A percentile compares a stretch with the other conserved stretches of the same genome.
Evolutionary conservation across 2,113 vertebrate genomes (phyloP).

Genomic region (Coptodon bakossiorum): DNA sequence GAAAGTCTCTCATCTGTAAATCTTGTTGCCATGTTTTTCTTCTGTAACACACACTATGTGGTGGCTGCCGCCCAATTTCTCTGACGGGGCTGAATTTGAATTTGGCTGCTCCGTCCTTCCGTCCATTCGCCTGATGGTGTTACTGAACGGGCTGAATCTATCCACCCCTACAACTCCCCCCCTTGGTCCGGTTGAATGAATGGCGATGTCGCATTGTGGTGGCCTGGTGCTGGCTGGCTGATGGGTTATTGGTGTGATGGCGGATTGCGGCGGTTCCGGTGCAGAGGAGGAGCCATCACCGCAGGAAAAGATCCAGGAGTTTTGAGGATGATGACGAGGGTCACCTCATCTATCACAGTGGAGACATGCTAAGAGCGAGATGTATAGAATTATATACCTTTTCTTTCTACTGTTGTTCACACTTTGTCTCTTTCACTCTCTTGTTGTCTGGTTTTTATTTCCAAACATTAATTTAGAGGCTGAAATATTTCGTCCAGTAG

Average conservation of each 20-base stretch:
- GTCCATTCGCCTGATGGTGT: conserved; percentile 77
- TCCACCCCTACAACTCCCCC: conserved; percentile 68
- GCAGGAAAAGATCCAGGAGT: conserved; percentile 89
- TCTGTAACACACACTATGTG: conserved; percentile 99
- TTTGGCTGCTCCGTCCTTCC: conserved; percentile 85
- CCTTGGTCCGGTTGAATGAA: conserved; percentile 84
- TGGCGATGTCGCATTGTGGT: conserved; percentile 82
- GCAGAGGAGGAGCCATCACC: conserved; percentile 85
- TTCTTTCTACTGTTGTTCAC: conserved; percentile 80
- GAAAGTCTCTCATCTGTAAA: conserved; percentile 98
- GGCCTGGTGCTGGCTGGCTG: conserved; percentile 79
- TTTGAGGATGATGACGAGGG: conserved; percentile 98
- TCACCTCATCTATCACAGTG: conserved; percentile 97
- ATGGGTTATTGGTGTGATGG: conserved; percentile 72
- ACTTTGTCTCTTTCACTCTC: conserved; percentile 67
- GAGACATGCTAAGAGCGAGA: conserved; percentile 96
- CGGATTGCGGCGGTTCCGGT: conserved; percentile 75
- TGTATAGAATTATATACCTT: conserved; percentile 86
- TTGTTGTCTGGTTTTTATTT: conserved; percentile 68
- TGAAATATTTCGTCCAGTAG: conserved; percentile 41
- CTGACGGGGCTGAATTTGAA: conserved; percentile 98
- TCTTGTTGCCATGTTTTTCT: conserved; percentile 99
- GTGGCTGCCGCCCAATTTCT: conserved; percentile 90
- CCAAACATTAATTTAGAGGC: conserved; percentile 42
- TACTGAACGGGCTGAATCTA: conserved; percentile 90